Evolutionary conservation across 2,113 vertebrate genomes (phyloP), one percentile per base, ranked within the genome.

Genomic region (Corythaixoides concolor): DNA sequence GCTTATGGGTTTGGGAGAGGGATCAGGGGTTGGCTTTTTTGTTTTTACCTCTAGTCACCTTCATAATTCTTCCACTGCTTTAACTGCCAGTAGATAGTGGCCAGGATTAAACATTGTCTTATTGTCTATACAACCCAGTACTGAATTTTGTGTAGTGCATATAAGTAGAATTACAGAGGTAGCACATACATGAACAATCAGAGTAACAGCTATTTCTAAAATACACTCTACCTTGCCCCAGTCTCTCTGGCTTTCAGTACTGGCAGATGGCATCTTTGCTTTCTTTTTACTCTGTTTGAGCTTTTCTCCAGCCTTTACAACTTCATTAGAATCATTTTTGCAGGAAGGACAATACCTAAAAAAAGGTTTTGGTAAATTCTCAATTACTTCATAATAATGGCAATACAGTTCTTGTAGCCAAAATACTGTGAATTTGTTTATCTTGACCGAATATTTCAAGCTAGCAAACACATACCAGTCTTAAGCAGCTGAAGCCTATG

Each of bases 251-350:
- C 99, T 99, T 97, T 99, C 99, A 32, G 99, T 99, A 93, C 98
- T 99, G 73, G 99, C 99, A 79, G 99, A 99, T 78, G 99, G 99
- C 99, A 99, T 99, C 98, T 99, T 99, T 96, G 99, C 98, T 97
- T 99, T 99, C 98, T 99, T 99, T 98, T 99, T 99, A 97, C 99
- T 99, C 98, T 99, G 98, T 97, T 99, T 99, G 91, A 99, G 99
- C 90, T 98, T 99, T 98, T 99, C 99, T 69, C 99, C 99, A 89
- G 99, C 99, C 91, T 99, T 99, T 79, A 99, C 98, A 89, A 99
- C 99, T 98, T 99, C 99, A 85, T 98, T 99, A 96, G 99, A 99
- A 98, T 99, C 99, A 89, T 99, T 99, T 98, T 99, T 99, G 98
- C 99, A 99, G 92, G 99, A 99, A 96, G 99, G 99, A 97, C 99